Evolutionary conservation across 2,888 invertebrate species (phyloP), one percentile per base, ranked within the genome.

Genomic region (Cerastis leucographa): DNA sequence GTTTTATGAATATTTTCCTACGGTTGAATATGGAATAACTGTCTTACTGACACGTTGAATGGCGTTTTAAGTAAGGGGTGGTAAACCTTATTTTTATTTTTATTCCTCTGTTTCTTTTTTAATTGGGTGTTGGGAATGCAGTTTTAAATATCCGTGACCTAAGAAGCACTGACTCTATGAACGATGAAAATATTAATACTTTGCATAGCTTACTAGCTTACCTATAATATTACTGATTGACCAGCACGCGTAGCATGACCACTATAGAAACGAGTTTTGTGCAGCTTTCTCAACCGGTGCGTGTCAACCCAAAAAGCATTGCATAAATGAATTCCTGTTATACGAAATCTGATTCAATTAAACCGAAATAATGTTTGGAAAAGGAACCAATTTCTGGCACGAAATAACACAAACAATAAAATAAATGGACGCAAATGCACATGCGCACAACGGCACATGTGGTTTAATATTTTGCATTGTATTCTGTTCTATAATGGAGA

Each of bases 1-100:
- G 42, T 81, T 85, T 81, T 78, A 80, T 77, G 71, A 83, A 83
- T 83, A 85, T 78, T 83, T 85, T 40, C 12, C 56, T 62, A 25
- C 40, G 25, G 74, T 51, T 68, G 72, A 42, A 29, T 46, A 42
- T 29, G 40, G 56, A 69, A 67, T 82, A 81, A 49, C 54, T 7
- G 19, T 54, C 35, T 46, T 54, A 17, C 56, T 76, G 77, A 73
- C 78, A 65, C 51, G 25, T 40, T 44, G 65, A 67, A 44, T 61
- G 42, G 49, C 46, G 7, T 62, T 69, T 66, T 29, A 54, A 69
- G 22, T 49, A 62, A 56, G 49, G 66, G 61, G 66, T 62, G 42
- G 25, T 61, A 59, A 64, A 56, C 2, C 14, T n/a, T 66, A 7
- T 44, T 54, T 69, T 65, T 51, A 62, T 82, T 51, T 44, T n/a